Base-by-base conservation (phyloP, 1,140 invertebrate species). In the Manduca sexta region DNA sequence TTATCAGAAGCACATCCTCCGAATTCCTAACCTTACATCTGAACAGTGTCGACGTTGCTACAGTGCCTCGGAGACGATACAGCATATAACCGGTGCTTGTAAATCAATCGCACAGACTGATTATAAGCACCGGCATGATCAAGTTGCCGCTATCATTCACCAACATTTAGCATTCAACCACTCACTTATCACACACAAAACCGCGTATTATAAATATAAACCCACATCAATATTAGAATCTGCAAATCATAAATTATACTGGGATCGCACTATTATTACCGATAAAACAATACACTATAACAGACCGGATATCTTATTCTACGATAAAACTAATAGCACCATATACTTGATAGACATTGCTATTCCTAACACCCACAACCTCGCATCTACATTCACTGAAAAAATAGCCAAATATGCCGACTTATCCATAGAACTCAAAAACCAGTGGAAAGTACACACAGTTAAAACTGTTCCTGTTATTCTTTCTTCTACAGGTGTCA, bases 1-100 rank as follows among this genome's bases (percentile, higher is more conserved):
- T 14, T 62, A 62, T 30, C 48, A 26, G 45, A 69, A 68, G 56
- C 12, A 60, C 33, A 63, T 70, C 21, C 21, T 3, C 21, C 21
- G 21, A 5, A 5, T 1, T 26, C 8, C 21, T 8, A 8, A 5
- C 21, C 21, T 21, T 14, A 43, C 33, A 21, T n/a, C n/a, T n/a
- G 44, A 46, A 13, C 2, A 14, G 26, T 60, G 51, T 29, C 17
- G 52, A 18, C 45, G 49, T 8, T 54, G 52, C 18, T 37, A 60
- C 14, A 44, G n/a, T 11, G 8, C 10, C 12, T 38, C 48, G 0
- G 49, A 60, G 21, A 54, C 51, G 0, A 60, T 60, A 10, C 52
- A 60, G n/a, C 56, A 60, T 17, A 55, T 54, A 10, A 60, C 48
- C 4, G 45, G 48, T 6, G 47, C 52, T 11, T 60, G 55, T 17